Percentiles rank a stretch among this genome's conserved stretches.
Conservation (phyloP, 2,888 invertebrate genomes). For the Hedychridium roseum region DNA sequence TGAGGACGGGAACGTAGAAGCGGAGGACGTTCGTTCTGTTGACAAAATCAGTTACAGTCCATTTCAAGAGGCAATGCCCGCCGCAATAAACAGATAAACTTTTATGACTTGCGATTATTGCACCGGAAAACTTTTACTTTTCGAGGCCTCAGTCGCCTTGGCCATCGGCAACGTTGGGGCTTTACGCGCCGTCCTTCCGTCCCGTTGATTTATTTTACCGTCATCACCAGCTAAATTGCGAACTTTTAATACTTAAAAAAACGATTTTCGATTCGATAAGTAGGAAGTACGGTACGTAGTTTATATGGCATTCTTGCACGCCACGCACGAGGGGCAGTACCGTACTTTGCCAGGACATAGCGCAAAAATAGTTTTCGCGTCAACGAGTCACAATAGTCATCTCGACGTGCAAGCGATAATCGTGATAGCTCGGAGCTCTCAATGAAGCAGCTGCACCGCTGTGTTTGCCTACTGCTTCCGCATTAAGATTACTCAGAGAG, state of each 20-base stretch:
- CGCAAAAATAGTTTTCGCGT: not conserved
- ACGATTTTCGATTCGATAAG: too few species aligned
- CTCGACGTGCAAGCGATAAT: slow-evolving; percentile 2
- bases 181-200: slow-evolving; percentile 17
- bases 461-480: slow-evolving; percentile 15
- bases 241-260: too few species aligned
- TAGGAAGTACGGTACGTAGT: too few species aligned
- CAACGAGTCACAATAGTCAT: not conserved
- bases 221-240: too few species aligned
- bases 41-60: slow-evolving; percentile 55
- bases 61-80: slow-evolving; percentile 47
- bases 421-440: slow-evolving; percentile 22
- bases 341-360: too few species aligned
- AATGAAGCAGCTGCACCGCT: slow-evolving; percentile 27
- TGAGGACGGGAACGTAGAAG: slow-evolving; percentile 13
- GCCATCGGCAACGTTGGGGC: slow-evolving; percentile 3
- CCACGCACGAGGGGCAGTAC: too few species aligned
- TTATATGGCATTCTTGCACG: too few species aligned
- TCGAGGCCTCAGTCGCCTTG: slow-evolving; percentile 16
- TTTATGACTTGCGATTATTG: slow-evolving; percentile 54
- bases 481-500: slow-evolving; percentile 14
- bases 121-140: slow-evolving; percentile 53
- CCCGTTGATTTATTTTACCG: slow-evolving; percentile 30
- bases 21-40: slow-evolving; percentile 35
- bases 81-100: slow-evolving; percentile 57